Evolutionary conservation across 1,140 invertebrate species (phyloP).

Genomic region (Philotrypesis tridentata): DNA sequence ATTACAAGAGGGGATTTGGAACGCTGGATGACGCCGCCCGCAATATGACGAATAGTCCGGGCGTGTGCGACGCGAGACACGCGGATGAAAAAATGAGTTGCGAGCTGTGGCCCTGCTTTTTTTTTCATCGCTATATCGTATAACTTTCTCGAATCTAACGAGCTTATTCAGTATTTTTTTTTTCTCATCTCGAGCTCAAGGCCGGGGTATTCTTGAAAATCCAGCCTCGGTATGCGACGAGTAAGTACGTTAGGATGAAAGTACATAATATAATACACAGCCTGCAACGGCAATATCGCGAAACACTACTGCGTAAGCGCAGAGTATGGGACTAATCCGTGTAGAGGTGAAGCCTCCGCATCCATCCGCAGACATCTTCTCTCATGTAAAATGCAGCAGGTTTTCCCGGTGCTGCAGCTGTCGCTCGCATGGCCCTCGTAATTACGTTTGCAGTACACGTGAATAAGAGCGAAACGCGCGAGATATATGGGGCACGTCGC

Average conservation of each 20-base stretch:
- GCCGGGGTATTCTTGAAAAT: too few relatives aligned
- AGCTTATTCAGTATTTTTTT: too few relatives aligned
- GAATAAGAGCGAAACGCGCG: neutral
- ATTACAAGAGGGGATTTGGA: neutral
- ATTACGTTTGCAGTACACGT: conserved; percentile 20
- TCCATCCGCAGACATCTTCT: neutral
- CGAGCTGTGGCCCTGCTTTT: too few relatives aligned
- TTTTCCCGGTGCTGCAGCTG: neutral
- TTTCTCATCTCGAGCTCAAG: too few relatives aligned
- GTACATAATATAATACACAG: too few relatives aligned
- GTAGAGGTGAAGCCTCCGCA: too few relatives aligned
- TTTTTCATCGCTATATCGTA: too few relatives aligned
- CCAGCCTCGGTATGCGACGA: too few relatives aligned
- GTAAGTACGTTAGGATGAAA: too few relatives aligned
- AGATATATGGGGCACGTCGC: conserved; percentile 14
- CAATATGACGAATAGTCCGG: conserved; percentile 19
- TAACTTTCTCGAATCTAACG: too few relatives aligned
- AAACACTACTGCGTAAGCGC: too few relatives aligned
- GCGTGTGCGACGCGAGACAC: neutral
- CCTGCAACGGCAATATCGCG: too few relatives aligned
- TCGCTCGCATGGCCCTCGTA: neutral
- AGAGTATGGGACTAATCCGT: neutral
- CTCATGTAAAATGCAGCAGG: neutral
- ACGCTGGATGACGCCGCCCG: neutral
- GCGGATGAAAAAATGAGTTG: neutral